Conservation (phyloP, 1,140 invertebrate species). For the Meloidogyne chitwoodi region DNA sequence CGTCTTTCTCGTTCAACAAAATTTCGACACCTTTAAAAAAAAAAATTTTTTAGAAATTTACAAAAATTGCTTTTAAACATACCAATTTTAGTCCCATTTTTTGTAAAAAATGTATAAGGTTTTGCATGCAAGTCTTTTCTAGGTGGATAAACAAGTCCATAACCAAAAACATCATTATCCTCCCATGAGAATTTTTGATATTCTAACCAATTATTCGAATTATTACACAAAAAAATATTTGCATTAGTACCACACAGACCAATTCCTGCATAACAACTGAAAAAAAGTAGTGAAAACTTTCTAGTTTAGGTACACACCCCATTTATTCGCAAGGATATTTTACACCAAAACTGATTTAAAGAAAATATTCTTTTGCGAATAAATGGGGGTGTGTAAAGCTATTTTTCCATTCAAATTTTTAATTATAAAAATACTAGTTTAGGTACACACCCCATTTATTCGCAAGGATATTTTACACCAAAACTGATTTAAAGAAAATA, state of each 20-base stretch:
- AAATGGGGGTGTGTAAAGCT: too few relatives aligned
- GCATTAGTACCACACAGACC: neutral
- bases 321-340: too few relatives aligned
- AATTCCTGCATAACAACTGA: neutral
- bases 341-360: too few relatives aligned
- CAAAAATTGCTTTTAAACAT: neutral
- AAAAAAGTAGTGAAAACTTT: neutral
- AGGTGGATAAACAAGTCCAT: neutral
- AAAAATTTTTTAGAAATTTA: neutral
- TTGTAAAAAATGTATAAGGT: neutral
- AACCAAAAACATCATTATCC: neutral
- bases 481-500: too few relatives aligned
- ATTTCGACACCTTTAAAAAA: neutral
- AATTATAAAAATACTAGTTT: too few relatives aligned
- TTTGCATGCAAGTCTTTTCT: neutral
- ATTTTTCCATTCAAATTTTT: too few relatives aligned
- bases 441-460: too few relatives aligned
- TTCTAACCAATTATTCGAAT: neutral
- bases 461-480: too few relatives aligned
- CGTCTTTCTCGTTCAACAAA: neutral
- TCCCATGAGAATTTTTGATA: neutral
- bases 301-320: too few relatives aligned
- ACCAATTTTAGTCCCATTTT: neutral
- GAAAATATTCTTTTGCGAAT: too few relatives aligned
- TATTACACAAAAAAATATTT: neutral